Conservation (phyloP, 2,888 invertebrate species). For the Lysandra bellargus region DNA sequence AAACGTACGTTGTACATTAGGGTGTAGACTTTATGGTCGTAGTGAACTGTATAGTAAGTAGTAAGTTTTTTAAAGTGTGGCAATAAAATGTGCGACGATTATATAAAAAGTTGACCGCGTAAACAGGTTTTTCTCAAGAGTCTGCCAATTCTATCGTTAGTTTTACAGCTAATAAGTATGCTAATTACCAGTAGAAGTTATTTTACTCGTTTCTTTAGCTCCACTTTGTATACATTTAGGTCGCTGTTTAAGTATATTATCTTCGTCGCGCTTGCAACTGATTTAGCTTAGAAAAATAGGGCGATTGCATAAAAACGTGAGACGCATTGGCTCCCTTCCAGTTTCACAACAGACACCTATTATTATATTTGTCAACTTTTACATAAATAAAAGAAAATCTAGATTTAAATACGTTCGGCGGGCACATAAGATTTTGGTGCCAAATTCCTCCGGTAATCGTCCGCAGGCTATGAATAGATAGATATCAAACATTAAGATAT, state of each 20-base stretch:
- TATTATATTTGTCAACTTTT: constrained; percentile 63
- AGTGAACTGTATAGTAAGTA: no score
- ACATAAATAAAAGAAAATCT: constrained; percentile 36
- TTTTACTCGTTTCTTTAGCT: background rate
- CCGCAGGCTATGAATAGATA: constrained; percentile 20
- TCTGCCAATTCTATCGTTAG: no score
- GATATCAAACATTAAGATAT: background rate
- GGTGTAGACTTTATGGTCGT: background rate
- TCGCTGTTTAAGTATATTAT: constrained; percentile 28
- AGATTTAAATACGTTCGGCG: constrained; percentile 24
- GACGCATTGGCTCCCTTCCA: constrained; percentile 71
- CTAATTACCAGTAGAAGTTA: background rate
- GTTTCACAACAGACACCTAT: constrained; percentile 60
- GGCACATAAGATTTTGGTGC: constrained; percentile 23
- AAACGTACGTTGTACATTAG: background rate
- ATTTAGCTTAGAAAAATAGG: constrained; percentile 77
- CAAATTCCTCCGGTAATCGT: constrained; percentile 25
- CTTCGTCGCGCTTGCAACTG: constrained; percentile 70
- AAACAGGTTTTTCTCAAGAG: background rate
- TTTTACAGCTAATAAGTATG: background rate
- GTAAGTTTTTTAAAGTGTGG: no score
- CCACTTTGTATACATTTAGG: constrained; percentile 27
- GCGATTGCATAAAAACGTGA: constrained; percentile 77
- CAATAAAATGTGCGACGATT: no score
- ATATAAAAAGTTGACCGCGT: no score